These are phyloP conservation scores for Anhinga rufa DNA, from an alignment of 2,113 vertebrate species.

Conservation along the genomic window DNA sequence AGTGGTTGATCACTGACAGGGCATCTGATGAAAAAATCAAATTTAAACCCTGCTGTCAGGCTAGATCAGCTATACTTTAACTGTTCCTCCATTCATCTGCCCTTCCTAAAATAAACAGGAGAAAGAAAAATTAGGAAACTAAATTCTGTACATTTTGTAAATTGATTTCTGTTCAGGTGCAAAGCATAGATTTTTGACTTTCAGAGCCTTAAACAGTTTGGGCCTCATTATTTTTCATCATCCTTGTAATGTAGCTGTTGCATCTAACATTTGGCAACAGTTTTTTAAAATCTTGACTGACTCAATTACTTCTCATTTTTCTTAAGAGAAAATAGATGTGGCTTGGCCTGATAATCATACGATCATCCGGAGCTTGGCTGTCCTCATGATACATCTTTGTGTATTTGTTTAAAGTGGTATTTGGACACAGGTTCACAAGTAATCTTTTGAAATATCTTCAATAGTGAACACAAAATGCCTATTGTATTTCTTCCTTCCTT, in stretches of 20 bases:
- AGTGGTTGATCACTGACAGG: neutral
- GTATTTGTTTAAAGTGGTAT: neutral
- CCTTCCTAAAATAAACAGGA: neutral
- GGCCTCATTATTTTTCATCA: neutral
- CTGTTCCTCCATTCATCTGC: neutral
- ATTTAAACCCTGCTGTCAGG: neutral
- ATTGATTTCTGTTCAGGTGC: neutral
- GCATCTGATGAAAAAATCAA: neutral
- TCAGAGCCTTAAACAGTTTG: neutral
- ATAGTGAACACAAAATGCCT: neutral
- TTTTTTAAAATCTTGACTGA: neutral
- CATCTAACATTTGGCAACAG: neutral
- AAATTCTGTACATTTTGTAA: neutral
- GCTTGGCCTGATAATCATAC: neutral
- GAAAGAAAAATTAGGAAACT: neutral
- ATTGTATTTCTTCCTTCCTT: neutral
- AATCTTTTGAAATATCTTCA: neutral
- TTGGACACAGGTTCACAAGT: neutral
- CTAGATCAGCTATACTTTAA: neutral
- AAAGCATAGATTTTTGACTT: neutral
- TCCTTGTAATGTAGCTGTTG: neutral
- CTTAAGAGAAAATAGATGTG: neutral
- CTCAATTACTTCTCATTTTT: neutral
- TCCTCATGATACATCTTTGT: neutral
- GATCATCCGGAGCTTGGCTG: neutral